phyloP scores from a whole-genome alignment of 2,113 vertebrate species.

The Lepidothrix coronata region DNA sequence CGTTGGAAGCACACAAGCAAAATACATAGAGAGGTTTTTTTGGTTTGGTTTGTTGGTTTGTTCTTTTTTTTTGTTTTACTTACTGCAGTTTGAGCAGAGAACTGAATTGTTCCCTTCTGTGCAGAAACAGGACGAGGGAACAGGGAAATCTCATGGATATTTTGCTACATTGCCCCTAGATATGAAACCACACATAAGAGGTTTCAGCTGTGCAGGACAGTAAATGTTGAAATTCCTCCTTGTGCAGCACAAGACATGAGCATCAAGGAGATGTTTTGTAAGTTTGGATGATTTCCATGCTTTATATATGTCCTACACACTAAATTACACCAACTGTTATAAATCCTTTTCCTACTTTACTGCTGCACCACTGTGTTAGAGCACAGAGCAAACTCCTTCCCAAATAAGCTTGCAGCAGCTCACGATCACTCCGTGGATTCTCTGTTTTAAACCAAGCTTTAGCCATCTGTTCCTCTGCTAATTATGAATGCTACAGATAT shows the following conservation, averaged over 20 bases:
- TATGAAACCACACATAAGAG: not conserved
- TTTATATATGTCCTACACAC: not conserved
- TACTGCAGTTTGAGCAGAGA: not conserved
- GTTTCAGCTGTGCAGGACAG: not conserved
- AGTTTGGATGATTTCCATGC: not conserved
- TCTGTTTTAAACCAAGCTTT: constrained; percentile 40
- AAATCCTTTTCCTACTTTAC: not conserved
- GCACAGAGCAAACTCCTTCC: not conserved
- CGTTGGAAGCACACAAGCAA: not conserved
- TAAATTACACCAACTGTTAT: not conserved
- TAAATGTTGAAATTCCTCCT: not conserved
- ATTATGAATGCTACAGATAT: constrained; percentile 55
- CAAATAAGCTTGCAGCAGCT: constrained; percentile 9
- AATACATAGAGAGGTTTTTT: not conserved
- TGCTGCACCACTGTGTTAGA: not conserved
- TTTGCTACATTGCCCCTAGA: not conserved
- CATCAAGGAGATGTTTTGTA: not conserved
- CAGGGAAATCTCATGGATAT: not conserved
- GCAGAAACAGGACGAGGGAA: not conserved
- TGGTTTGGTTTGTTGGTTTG: not conserved
- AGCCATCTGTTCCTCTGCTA: constrained; percentile 67
- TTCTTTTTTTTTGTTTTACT: not conserved
- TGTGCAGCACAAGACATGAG: not conserved
- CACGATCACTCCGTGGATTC: not conserved
- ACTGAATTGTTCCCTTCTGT: not conserved